A percentile compares a stretch with the other conserved stretches of the same genome.
Conservation (phyloP, 2,888 invertebrate species). For the Arge pagana region DNA sequence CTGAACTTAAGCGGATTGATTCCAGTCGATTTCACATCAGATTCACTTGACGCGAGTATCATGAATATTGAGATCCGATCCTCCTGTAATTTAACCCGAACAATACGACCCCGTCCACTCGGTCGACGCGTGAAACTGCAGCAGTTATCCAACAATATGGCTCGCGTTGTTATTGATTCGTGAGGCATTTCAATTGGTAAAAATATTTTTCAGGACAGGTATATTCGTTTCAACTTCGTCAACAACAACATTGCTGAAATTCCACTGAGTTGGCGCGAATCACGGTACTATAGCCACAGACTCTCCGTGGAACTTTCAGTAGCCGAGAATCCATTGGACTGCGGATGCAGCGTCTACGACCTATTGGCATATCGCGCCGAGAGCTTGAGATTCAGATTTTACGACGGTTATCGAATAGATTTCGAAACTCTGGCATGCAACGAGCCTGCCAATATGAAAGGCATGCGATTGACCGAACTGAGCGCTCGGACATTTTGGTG, state of each 20-base stretch:
- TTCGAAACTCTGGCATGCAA: conserved; percentile 59
- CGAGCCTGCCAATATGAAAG: conserved; percentile 48
- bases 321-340: conserved; percentile 66
- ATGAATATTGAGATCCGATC: no score
- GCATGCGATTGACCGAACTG: conserved; percentile 48
- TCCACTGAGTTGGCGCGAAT: conserved; percentile 49
- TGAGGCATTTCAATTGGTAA: no score
- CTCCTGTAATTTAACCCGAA: no score
- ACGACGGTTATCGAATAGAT: conserved; percentile 54
- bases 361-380: conserved; percentile 62
- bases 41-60: no score
- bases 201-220: conserved; percentile 42
- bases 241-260: conserved; percentile 62
- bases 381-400: conserved; percentile 51
- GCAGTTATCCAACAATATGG: conserved; percentile 45
- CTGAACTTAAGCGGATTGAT: no score
- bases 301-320: conserved; percentile 56
- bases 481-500: conserved; percentile 60
- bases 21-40: no score
- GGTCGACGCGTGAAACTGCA: background rate
- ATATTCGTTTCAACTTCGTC: conserved; percentile 60
- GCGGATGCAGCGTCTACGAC: conserved; percentile 65
- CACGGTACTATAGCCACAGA: no score
- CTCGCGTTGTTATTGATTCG: no score
- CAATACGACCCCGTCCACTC: no score